Evolutionary conservation across 2,888 invertebrate species (phyloP).

Genomic region (Teleogryllus oceanicus): DNA sequence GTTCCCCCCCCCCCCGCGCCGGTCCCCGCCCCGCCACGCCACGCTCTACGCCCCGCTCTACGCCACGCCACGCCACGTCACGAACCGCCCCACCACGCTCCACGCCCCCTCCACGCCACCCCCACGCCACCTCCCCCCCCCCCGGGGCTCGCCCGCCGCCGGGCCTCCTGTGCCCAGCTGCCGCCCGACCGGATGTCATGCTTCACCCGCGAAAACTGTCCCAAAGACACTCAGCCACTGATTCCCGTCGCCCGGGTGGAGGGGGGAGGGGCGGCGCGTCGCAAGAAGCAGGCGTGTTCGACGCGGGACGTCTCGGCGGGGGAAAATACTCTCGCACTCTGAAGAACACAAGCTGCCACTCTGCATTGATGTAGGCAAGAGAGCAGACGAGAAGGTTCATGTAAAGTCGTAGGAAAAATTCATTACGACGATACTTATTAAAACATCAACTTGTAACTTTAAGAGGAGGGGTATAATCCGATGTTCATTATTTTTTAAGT

Average conservation of each 20-base stretch:
- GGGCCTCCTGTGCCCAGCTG: neutral
- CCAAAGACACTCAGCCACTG: neutral
- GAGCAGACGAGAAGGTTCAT: no score
- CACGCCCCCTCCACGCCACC: no score
- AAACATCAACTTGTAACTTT: no score
- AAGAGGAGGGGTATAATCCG: no score
- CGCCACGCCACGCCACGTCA: neutral
- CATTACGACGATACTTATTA: no score
- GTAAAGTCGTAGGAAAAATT: no score
- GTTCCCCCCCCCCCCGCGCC: no score
- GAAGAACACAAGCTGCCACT: no score
- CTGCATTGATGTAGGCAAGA: no score
- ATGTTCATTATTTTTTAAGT: no score
- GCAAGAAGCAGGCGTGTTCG: neutral
- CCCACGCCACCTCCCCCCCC: neutral
- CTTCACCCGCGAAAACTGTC: slow-evolving; percentile 10
- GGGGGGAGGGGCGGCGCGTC: neutral
- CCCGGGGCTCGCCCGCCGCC: neutral
- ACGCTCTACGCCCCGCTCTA: neutral
- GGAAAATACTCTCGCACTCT: neutral
- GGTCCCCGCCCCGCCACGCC: neutral
- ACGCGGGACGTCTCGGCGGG: neutral
- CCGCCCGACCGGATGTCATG: neutral
- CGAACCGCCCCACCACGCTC: no score
- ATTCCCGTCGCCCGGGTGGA: no score